Base-by-base conservation (phyloP, 2,113 vertebrate genomes). In the Epinephelus fuscoguttatus region DNA sequence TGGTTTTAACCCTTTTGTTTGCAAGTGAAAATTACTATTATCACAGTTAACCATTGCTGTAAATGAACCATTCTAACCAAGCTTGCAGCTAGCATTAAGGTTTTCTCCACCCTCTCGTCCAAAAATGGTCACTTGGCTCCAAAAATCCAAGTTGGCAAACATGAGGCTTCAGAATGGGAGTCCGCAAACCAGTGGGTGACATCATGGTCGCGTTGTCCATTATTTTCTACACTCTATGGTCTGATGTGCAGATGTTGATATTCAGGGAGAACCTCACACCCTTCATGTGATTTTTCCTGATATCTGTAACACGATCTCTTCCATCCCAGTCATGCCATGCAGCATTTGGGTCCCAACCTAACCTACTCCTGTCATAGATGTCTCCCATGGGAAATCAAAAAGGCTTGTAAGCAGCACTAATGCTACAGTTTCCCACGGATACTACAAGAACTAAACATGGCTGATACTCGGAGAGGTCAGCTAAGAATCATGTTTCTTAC, bases 371-470 rank as follows among this genome's bases (percentile, higher is more conserved):
- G 73, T 87, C 55, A 27, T 59, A n/a, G 53, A 88, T 70, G 61
- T 76, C 62, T 90, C 92, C 89, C 83, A 17, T 67, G 93, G 91
- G 93, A 95, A 95, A 93, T 93, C 60, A 91, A 80, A 77, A 85
- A 83, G 63, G 82, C 82, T 78, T 73, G 80, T 80, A 89, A 92
- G 82, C 77, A 78, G 81, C 50, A 56, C 82, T 93, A 93, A 92
- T 75, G 53, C 84, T 70, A 64, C 73, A 82, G 79, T 84, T 95
- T 96, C 94, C 94, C 95, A 95, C 84, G 82, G 88, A 87, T 75
- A 62, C 84, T 69, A 75, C 37, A 67, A 52, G 86, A 78, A 81
- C 62, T 73, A 89, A 90, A 88, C 61, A 61, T 15, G 3, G 56
- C 66, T 74, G 59, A 86, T 75, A 17, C 70, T 53, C 40, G 3